phyloP scores from a whole-genome alignment of 2,888 invertebrate species.

The Parochlus steinenii region DNA sequence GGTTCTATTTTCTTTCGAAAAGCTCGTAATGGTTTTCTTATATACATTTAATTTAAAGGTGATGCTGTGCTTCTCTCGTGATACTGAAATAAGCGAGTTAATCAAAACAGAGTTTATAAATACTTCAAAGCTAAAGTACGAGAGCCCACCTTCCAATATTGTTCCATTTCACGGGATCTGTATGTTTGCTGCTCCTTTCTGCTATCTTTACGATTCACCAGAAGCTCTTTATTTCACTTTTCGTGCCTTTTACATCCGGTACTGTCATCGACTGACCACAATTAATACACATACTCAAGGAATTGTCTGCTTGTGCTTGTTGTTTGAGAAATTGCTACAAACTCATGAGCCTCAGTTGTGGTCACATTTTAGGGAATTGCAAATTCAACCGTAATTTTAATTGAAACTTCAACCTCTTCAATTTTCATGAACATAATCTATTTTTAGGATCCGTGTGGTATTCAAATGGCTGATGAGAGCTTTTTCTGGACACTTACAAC shows the following conservation, averaged over 20 bases:
- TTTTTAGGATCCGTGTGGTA: conserved; percentile 62
- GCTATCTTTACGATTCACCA: conserved; percentile 82
- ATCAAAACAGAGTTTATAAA: conserved; percentile 36
- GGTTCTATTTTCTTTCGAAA: conserved; percentile 36
- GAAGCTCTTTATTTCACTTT: conserved; percentile 78
- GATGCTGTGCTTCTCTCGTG: conserved; percentile 82
- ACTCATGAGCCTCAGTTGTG: conserved; percentile 80
- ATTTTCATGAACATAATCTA: conserved; percentile 4
- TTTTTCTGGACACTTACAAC: conserved; percentile 86
- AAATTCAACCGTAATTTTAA: conserved; percentile 74
- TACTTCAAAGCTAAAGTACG: conserved; percentile 27
- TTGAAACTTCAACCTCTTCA: background rate
- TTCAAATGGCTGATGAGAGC: conserved; percentile 96
- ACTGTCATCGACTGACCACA: conserved; percentile 82
- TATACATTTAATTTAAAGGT: conserved; percentile 32
- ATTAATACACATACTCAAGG: conserved; percentile 89
- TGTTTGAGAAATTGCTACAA: conserved; percentile 80
- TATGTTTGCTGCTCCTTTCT: conserved; percentile 94
- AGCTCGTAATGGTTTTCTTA: background rate
- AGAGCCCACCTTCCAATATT: conserved; percentile 74
- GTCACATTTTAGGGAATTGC: conserved; percentile 76
- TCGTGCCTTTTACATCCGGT: conserved; percentile 76
- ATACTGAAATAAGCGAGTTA: conserved; percentile 58
- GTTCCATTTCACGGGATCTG: conserved; percentile 95
- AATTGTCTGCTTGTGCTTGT: conserved; percentile 72